These are phyloP conservation scores for Spicauda simplicius DNA, from an alignment of 2,888 invertebrate genomes.

Conservation along the genomic window DNA sequence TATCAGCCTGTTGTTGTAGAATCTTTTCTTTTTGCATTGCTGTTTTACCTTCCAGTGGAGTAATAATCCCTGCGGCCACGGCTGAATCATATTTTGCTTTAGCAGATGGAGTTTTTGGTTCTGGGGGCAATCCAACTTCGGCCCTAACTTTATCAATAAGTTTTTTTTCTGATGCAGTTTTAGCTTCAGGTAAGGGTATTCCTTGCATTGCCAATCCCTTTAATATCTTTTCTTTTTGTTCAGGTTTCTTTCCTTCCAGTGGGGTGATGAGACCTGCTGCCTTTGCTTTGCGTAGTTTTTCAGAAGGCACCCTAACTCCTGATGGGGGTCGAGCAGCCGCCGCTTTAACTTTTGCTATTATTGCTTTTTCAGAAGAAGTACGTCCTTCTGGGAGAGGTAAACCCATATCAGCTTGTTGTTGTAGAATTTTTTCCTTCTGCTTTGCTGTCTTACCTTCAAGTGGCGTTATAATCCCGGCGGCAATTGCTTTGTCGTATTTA, in stretches of 20 bases:
- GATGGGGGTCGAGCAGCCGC: too few species aligned
- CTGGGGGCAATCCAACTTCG: too few species aligned
- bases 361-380: too few species aligned
- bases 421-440: too few species aligned
- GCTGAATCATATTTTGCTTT: constrained; percentile 40
- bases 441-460: too few species aligned
- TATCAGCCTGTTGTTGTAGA: constrained; percentile 43
- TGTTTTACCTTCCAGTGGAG: constrained; percentile 53
- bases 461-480: too few species aligned
- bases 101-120: constrained; percentile 33
- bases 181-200: constrained; percentile 48
- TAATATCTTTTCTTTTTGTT: constrained; percentile 47
- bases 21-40: constrained; percentile 46
- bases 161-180: constrained; percentile 44
- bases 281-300: constrained; percentile 7
- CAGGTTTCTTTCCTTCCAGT: constrained; percentile 41
- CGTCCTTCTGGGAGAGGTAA: too few species aligned
- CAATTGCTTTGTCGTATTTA: too few species aligned
- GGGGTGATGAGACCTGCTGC: constrained; percentile 44
- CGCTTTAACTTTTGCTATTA: too few species aligned
- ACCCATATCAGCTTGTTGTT: too few species aligned
- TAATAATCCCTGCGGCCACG: constrained; percentile 45
- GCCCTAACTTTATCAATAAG: constrained; percentile 44
- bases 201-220: constrained; percentile 44
- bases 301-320: too few species aligned